Conservation (phyloP, 1,140 invertebrate species). For the Chironomus tepperi region DNA sequence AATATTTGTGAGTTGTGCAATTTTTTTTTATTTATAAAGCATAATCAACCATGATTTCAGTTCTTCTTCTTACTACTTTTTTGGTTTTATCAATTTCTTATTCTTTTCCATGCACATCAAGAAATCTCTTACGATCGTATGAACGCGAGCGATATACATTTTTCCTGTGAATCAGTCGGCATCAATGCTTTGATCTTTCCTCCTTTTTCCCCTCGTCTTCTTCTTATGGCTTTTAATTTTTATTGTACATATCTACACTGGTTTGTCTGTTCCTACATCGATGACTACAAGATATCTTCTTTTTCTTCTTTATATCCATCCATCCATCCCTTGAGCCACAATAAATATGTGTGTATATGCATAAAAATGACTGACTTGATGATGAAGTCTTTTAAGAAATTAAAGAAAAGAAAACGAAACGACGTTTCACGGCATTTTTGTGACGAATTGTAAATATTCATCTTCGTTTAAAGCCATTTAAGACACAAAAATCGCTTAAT, state of each 20-base stretch:
- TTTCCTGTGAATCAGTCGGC: slow-evolving; percentile 12
- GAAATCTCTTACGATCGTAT: not conserved
- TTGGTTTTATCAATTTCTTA: not conserved
- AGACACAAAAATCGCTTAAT: slow-evolving; percentile 13
- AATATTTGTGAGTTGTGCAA: not conserved
- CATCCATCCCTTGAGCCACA: not conserved
- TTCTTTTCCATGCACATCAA: not conserved
- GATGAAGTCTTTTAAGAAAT: no score
- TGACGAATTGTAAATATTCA: slow-evolving; percentile 24
- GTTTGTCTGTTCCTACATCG: slow-evolving; percentile 15
- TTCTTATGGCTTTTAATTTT: slow-evolving; percentile 19
- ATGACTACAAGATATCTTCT: not conserved
- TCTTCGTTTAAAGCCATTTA: not conserved
- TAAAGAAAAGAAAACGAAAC: no score
- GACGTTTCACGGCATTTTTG: not conserved
- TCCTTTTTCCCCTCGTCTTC: not conserved
- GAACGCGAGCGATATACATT: slow-evolving; percentile 16
- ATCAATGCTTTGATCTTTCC: slow-evolving; percentile 2
- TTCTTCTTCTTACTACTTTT: not conserved
- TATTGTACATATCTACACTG: not conserved
- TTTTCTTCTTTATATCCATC: not conserved
- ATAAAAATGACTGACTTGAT: not conserved
- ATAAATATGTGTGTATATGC: not conserved
- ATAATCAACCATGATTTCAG: not conserved
- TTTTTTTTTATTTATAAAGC: not conserved